A percentile compares a stretch with the other conserved stretches of the same genome.
Conservation (phyloP, 1,140 invertebrate species). For the Batillaria attramentaria region DNA sequence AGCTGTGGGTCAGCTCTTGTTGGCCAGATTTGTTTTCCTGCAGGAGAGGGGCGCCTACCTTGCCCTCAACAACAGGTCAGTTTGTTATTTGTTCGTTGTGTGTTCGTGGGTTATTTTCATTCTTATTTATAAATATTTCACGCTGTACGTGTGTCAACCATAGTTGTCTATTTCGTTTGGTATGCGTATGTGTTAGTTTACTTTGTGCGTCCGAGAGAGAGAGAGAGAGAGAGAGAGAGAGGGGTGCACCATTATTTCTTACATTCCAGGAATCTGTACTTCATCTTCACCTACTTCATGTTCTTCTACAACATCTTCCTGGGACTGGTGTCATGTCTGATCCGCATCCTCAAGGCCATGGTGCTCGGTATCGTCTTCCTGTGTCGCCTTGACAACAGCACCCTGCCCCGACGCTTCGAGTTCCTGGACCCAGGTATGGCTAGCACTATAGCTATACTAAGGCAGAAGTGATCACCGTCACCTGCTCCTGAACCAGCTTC, state of each 20-base stretch:
- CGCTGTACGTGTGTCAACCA: neutral
- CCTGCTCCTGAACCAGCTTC: too few species aligned
- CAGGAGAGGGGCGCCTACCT: constrained; percentile 35
- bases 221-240: neutral
- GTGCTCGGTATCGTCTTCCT: constrained; percentile 47
- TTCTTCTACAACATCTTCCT: constrained; percentile 61
- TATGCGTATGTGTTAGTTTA: neutral
- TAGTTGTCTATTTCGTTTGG: neutral
- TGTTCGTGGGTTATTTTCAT: neutral
- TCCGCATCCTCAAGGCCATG: constrained; percentile 54
- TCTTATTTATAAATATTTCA: neutral
- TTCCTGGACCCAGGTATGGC: constrained; percentile 52
- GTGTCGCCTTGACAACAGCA: constrained; percentile 50
- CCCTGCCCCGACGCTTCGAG: constrained; percentile 48
- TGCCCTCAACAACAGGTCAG: constrained; percentile 46
- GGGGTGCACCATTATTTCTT: neutral
- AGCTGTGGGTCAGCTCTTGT: constrained; percentile 17
- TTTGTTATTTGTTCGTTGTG: neutral
- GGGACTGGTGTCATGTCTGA: constrained; percentile 49
- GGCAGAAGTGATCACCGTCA: too few species aligned
- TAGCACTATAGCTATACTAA: neutral
- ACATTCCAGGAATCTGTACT: constrained; percentile 44
- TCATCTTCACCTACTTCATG: constrained; percentile 52
- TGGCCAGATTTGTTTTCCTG: constrained; percentile 42
- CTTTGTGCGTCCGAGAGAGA: neutral